Evolutionary conservation across 2,888 invertebrate genomes (phyloP).

Genomic region (Lasioglossum pauxillum): DNA sequence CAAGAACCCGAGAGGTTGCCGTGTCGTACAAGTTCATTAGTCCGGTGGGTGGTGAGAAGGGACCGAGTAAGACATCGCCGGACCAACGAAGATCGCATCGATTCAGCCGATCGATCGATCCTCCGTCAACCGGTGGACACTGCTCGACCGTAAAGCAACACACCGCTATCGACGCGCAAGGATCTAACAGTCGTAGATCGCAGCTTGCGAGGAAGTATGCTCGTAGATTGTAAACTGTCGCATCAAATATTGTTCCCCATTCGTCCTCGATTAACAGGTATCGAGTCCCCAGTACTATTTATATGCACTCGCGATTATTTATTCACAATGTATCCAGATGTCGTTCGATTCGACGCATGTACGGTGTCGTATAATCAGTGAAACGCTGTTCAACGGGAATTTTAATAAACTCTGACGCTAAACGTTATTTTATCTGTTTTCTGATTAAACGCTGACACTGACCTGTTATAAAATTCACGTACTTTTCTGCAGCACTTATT

Average conservation of each 20-base stretch:
- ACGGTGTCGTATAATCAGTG: background rate
- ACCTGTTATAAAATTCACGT: background rate
- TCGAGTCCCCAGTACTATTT: background rate
- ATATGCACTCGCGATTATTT: background rate
- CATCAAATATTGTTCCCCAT: constrained; percentile 9
- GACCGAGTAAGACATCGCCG: constrained; percentile 49
- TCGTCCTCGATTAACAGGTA: background rate
- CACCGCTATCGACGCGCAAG: constrained; percentile 36
- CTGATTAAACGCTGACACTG: background rate
- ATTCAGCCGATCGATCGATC: constrained; percentile 65
- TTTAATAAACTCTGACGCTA: background rate
- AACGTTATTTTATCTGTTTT: constrained; percentile 1
- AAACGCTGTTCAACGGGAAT: background rate
- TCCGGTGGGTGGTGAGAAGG: constrained; percentile 42
- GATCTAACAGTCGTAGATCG: constrained; percentile 29
- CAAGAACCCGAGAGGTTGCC: constrained; percentile 56
- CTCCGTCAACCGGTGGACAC: constrained; percentile 36
- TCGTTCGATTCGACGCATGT: background rate
- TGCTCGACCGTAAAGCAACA: constrained; percentile 47
- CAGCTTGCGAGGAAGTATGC: constrained; percentile 32
- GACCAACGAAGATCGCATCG: constrained; percentile 62
- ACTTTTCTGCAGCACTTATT: background rate
- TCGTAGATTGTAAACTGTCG: constrained; percentile 16
- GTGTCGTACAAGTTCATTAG: constrained; percentile 72
- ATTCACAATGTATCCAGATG: background rate